A percentile compares a stretch with the other conserved stretches of the same genome.
Evolutionary conservation across 2,888 invertebrate genomes (phyloP).

Genomic region (Lymantria dispar): DNA sequence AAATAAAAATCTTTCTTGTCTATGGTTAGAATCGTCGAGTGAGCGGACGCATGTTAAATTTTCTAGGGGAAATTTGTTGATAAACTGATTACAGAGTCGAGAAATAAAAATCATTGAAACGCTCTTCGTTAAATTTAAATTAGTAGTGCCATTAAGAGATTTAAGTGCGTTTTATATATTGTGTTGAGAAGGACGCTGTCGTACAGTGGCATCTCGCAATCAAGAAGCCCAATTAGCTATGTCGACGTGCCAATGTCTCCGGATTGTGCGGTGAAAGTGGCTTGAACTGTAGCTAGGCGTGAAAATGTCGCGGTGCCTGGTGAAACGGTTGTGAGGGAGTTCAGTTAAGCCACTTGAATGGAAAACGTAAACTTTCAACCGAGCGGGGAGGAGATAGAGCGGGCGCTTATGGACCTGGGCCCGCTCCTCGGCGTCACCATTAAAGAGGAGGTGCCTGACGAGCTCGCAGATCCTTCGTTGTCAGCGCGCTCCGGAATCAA

Average conservation of each 20-base stretch:
- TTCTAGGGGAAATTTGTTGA: slow-evolving; percentile 42
- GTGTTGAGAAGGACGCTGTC: slow-evolving; percentile 36
- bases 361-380: slow-evolving; percentile 67
- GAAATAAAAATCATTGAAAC: slow-evolving; percentile 2
- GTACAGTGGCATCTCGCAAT: slow-evolving; percentile 50
- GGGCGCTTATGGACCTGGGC: slow-evolving; percentile 73
- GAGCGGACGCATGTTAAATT: slow-evolving; percentile 58
- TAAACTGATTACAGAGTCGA: slow-evolving; percentile 31
- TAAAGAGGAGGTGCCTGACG: slow-evolving; percentile 73
- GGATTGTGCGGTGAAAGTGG: slow-evolving; percentile 68
- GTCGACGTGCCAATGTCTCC: slow-evolving; percentile 65
- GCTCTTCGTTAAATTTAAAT: background rate
- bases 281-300: slow-evolving; percentile 19
- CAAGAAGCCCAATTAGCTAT: slow-evolving; percentile 56
- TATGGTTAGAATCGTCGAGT: slow-evolving; percentile 40
- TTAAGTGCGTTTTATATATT: slow-evolving; percentile 7
- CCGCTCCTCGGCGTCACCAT: slow-evolving; percentile 75
- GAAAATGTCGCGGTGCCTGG: slow-evolving; percentile 51
- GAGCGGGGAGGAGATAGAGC: slow-evolving; percentile 73
- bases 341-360: slow-evolving; percentile 47
- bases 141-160: slow-evolving; percentile 1
- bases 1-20: slow-evolving; percentile 42
- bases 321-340: slow-evolving; percentile 39
- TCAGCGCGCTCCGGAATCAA: slow-evolving; percentile 39
- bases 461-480: slow-evolving; percentile 46